Evolutionary conservation across 2,888 invertebrate genomes (phyloP), one percentile per base, ranked within the genome.

Genomic region (Pseudolycoriella hygida): DNA sequence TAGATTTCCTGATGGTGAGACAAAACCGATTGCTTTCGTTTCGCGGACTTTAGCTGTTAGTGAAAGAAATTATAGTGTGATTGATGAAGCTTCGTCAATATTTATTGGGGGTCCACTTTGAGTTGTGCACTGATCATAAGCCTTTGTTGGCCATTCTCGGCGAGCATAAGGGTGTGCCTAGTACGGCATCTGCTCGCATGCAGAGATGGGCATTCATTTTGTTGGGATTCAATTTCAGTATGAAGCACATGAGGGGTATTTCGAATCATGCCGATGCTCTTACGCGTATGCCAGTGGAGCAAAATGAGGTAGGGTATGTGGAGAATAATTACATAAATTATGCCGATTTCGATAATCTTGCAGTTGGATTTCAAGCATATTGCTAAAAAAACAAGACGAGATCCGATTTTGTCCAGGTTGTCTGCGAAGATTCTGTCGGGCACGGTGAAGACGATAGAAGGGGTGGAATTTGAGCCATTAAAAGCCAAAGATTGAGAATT

Each of bases 41-140:
- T 61, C 57, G 8, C 51, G 51, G 53, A 60, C 52, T 38, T 53
- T 55, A 45, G 54, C 39, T 48, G 53, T 43, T 42, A 52, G 53
- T 2, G 52, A 62, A 43, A 52, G 52, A 46, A 49, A 50, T 31
- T 56, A 58, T 49, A 59, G 48, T 12, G 52, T 53, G 44, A 46
- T 55, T 4, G 1, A 52, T 53, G 17, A 56, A 56, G 50, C 67
- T 67, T 50, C 55, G 60, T 46, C 53, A 59, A 11, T 67, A 60
- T 50, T 18, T 66, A 3, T 59, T 54, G 49, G 66, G 61, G 3
- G 48, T 58, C 3, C 49, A 52, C 3, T 67, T 67, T 49, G 56
- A 52, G 1, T 50, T 66, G 12, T 38, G 54, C 6, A 62, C 62
- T 1, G 61, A 63, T 49, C 57, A 61, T 46, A 53, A 58, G 45